Conservation (phyloP, 2,888 invertebrate genomes). For the Sylvicola cinctus region DNA sequence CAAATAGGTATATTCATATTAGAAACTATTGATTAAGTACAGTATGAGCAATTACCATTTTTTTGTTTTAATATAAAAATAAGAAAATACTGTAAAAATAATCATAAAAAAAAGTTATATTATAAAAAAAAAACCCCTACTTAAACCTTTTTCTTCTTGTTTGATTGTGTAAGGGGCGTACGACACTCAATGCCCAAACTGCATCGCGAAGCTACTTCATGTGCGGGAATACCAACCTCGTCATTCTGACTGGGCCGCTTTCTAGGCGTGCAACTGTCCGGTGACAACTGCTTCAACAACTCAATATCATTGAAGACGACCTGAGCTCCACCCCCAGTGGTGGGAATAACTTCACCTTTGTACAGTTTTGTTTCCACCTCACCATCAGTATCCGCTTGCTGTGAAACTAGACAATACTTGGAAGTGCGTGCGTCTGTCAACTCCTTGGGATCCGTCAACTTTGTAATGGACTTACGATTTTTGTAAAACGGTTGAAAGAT, state of each 20-base stretch:
- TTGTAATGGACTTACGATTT: slow-evolving; percentile 64
- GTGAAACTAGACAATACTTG: slow-evolving; percentile 83
- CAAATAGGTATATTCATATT: no score
- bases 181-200: slow-evolving; percentile 24
- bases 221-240: slow-evolving; percentile 9
- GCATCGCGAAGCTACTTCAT: slow-evolving; percentile 21
- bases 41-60: no score
- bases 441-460: slow-evolving; percentile 58
- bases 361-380: slow-evolving; percentile 83
- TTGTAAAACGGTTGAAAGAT: slow-evolving; percentile 70
- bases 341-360: slow-evolving; percentile 88
- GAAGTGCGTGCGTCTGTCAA: slow-evolving; percentile 47
- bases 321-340: slow-evolving; percentile 86
- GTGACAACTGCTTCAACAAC: slow-evolving; percentile 62
- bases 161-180: slow-evolving; percentile 7
- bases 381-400: slow-evolving; percentile 80
- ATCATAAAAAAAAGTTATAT: no score
- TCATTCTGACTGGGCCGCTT: slow-evolving; percentile 20
- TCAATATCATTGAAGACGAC: slow-evolving; percentile 92
- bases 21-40: no score
- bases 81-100: no score
- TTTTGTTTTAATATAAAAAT: no score
- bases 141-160: no score
- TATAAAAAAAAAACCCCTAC: no score
- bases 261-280: slow-evolving; percentile 26